Conservation (phyloP, 2,888 invertebrate species). For the Spilosoma lubricipeda region DNA sequence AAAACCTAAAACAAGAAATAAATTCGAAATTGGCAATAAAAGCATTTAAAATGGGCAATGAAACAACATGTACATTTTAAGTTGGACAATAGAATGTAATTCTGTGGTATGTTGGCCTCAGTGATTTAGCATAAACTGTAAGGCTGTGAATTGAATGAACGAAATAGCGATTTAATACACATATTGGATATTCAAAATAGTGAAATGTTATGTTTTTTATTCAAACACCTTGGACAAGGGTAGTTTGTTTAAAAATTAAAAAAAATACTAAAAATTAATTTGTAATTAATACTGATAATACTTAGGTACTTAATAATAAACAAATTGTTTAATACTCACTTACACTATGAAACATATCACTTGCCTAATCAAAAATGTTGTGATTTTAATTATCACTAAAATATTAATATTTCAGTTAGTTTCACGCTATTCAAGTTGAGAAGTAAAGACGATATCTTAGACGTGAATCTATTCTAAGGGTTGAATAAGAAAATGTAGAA, state of each 20-base stretch:
- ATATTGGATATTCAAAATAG: background rate
- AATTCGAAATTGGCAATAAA: conserved; percentile 23
- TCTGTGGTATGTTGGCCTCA: conserved; percentile 70
- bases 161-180: conserved; percentile 40
- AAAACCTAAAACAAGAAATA: background rate
- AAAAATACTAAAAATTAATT: no score
- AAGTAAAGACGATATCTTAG: background rate
- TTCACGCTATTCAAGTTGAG: background rate
- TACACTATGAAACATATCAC: no score
- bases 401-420: no score
- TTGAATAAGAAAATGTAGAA: background rate
- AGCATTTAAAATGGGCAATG: conserved; percentile 54
- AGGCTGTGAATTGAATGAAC: conserved; percentile 35
- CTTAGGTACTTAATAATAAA: no score
- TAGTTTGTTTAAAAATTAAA: no score
- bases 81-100: conserved; percentile 78
- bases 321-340: no score
- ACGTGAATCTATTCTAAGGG: background rate
- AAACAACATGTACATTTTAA: conserved; percentile 73
- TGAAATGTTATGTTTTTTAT: background rate
- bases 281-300: no score
- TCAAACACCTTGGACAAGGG: background rate
- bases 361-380: no score
- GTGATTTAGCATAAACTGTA: conserved; percentile 78
- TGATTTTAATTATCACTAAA: no score